Conservation (phyloP, 2,888 invertebrate genomes). For the Drosophila subsilvestris region DNA sequence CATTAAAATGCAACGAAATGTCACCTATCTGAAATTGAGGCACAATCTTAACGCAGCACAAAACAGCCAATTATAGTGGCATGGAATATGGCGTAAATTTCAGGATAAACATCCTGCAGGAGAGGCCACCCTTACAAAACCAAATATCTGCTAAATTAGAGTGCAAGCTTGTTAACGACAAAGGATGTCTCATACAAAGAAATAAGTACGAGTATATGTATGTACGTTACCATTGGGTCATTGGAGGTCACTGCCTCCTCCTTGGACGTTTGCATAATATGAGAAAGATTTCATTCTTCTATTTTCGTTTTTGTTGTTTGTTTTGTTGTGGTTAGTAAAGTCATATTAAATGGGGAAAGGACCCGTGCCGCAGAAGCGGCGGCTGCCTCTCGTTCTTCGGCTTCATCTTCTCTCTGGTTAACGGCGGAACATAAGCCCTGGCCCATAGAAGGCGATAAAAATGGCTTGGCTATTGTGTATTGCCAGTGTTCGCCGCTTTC, state of each 20-base stretch:
- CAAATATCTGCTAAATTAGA: constrained; percentile 62
- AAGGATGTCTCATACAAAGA: constrained; percentile 60
- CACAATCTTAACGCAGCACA: constrained; percentile 63
- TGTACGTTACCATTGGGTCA: constrained; percentile 51
- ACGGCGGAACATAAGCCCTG: constrained; percentile 74
- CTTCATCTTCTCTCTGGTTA: constrained; percentile 60
- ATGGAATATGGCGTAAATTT: constrained; percentile 66
- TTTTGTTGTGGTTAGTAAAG: constrained; percentile 50
- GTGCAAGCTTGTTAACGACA: constrained; percentile 74
- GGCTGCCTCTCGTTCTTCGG: constrained; percentile 14
- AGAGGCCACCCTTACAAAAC: constrained; percentile 23
- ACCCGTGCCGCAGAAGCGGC: constrained; percentile 8
- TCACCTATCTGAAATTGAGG: constrained; percentile 79
- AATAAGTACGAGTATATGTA: constrained; percentile 41
- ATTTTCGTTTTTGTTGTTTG: neutral
- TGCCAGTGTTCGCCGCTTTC: constrained; percentile 38
- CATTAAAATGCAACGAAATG: constrained; percentile 81
- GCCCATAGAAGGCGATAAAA: constrained; percentile 75
- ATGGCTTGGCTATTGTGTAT: constrained; percentile 66
- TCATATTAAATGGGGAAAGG: constrained; percentile 66
- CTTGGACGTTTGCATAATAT: constrained; percentile 66
- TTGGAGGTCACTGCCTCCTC: constrained; percentile 38
- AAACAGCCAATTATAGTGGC: constrained; percentile 51
- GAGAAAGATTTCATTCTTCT: constrained; percentile 37
- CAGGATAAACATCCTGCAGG: constrained; percentile 63